These are phyloP conservation scores for Pammene aurita DNA, from an alignment of 2,888 invertebrate genomes.

Conservation along the genomic window DNA sequence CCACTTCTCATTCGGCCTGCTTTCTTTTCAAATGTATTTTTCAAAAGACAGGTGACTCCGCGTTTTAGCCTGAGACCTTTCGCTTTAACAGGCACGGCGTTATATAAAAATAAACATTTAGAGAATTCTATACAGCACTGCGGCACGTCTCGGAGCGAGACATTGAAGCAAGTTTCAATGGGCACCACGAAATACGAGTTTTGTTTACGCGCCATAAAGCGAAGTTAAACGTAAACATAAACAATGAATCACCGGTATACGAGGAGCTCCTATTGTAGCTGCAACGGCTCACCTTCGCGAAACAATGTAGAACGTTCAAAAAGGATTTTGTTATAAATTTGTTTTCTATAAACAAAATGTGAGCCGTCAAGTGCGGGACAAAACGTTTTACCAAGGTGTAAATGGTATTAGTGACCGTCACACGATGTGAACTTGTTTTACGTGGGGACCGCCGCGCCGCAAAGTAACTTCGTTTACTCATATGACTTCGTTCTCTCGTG, in stretches of 20 bases:
- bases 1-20: conserved; percentile 56
- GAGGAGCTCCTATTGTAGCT: conserved; percentile 40
- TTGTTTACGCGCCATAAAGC: conserved; percentile 47
- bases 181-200: conserved; percentile 44
- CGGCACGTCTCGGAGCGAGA: conserved; percentile 29
- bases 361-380: conserved; percentile 17
- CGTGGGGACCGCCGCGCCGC: conserved; percentile 47
- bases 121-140: conserved; percentile 49
- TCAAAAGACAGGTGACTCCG: conserved; percentile 65
- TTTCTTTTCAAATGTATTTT: conserved; percentile 62
- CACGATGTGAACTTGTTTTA: conserved; percentile 49
- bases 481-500: conserved; percentile 32
- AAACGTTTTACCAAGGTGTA: conserved; percentile 41
- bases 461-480: conserved; percentile 54
- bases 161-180: conserved; percentile 47
- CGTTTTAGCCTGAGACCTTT: conserved; percentile 55
- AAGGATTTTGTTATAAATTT: conserved; percentile 35
- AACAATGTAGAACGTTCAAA: conserved; percentile 31
- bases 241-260: conserved; percentile 44
- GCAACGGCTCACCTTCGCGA: conserved; percentile 32
- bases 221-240: conserved; percentile 47
- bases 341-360: conserved; percentile 38
- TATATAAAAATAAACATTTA: conserved; percentile 61
- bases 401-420: conserved; percentile 57
- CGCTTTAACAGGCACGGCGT: conserved; percentile 46